These are phyloP conservation scores for Drosophila affinis DNA, from an alignment of 2,888 invertebrate genomes.

Conservation along the genomic window DNA sequence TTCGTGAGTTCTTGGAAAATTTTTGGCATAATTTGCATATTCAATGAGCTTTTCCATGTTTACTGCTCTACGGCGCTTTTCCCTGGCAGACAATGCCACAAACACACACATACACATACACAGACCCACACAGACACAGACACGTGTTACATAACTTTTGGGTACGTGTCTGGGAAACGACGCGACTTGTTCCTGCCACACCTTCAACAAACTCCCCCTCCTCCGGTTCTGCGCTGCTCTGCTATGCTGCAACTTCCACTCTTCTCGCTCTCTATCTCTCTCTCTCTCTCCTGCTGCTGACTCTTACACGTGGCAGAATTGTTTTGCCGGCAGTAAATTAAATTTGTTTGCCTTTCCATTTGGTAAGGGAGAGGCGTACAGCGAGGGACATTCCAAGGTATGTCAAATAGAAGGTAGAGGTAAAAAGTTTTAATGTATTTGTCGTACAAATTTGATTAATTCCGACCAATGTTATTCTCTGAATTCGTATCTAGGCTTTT, in stretches of 20 bases:
- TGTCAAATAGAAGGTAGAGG: background rate
- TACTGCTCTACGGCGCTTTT: constrained; percentile 1
- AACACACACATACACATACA: constrained; percentile 11
- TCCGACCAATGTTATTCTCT: too few relatives aligned
- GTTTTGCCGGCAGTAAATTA: constrained; percentile 73
- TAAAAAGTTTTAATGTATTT: too few relatives aligned
- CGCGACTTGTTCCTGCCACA: constrained; percentile 42
- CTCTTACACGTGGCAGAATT: constrained; percentile 75
- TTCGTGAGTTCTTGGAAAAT: constrained; percentile 51
- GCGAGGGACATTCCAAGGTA: background rate
- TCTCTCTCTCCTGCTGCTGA: constrained; percentile 1
- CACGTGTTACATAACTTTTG: constrained; percentile 70
- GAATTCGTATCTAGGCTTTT: too few relatives aligned
- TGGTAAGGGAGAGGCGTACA: background rate
- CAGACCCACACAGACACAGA: constrained; percentile 4
- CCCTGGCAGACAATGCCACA: constrained; percentile 24
- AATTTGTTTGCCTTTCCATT: constrained; percentile 71
- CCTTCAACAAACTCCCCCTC: constrained; percentile 2
- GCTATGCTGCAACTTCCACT: background rate
- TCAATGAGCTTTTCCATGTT: constrained; percentile 71
- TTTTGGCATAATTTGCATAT: constrained; percentile 79
- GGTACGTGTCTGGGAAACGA: constrained; percentile 62
- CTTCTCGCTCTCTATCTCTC: constrained; percentile 1
- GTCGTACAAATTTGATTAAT: too few relatives aligned
- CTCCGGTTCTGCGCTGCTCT: background rate